Evolutionary conservation across 2,888 invertebrate genomes (phyloP).

Genomic region (Drosophila mimica): DNA sequence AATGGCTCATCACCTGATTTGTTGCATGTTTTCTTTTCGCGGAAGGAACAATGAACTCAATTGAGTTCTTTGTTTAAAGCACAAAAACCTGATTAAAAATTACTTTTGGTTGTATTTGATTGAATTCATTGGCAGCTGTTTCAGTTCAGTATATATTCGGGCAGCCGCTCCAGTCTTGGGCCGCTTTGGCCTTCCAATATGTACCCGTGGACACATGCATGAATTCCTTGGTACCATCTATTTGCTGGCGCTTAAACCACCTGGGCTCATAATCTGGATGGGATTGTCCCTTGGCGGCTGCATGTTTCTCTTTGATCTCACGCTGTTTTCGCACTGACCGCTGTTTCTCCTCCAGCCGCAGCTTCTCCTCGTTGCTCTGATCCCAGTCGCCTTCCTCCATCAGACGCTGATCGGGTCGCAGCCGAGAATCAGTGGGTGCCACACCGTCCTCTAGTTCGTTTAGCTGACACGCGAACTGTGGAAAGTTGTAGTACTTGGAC

Average conservation of each 20-base stretch:
- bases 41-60: constrained; percentile 6
- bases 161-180: constrained; percentile 94
- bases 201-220: constrained; percentile 93
- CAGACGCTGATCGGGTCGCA: constrained; percentile 97
- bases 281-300: constrained; percentile 87
- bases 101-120: not conserved
- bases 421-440: constrained; percentile 97
- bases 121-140: constrained; percentile 27
- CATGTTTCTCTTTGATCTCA: constrained; percentile 92
- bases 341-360: constrained; percentile 98
- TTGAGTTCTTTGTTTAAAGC: constrained; percentile 9
- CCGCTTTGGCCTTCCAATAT: constrained; percentile 97
- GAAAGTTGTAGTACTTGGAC: constrained; percentile 96
- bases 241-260: constrained; percentile 95
- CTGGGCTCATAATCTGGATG: constrained; percentile 91
- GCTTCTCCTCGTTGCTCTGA: constrained; percentile 94
- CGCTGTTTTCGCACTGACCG: constrained; percentile 90
- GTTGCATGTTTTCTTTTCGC: constrained; percentile 3
- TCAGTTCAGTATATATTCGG: constrained; percentile 90
- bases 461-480: constrained; percentile 96
- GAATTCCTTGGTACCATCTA: constrained; percentile 88
- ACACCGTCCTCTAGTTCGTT: constrained; percentile 97
- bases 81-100: constrained; percentile 41
- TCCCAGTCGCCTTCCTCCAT: constrained; percentile 98
- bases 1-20: constrained; percentile 18